Percentiles rank a stretch among this genome's conserved stretches.
phyloP scores from a whole-genome alignment of 2,113 vertebrate genomes.

The Cyphomyrus plagiostoma region DNA sequence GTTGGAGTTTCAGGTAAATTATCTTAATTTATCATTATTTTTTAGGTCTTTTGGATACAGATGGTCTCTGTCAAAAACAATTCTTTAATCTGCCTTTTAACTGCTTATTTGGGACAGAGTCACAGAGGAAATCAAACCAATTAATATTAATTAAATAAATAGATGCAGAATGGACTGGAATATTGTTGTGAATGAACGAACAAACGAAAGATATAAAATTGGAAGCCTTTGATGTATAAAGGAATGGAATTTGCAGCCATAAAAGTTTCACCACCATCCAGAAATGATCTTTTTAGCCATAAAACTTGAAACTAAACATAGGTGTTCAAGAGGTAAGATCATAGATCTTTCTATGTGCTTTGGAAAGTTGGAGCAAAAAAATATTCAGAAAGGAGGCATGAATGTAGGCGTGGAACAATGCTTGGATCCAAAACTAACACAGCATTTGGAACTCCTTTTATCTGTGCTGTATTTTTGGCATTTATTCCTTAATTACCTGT shows the following conservation, averaged over 20 bases:
- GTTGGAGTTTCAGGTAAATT: conserved; percentile 93
- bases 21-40: neutral
- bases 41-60: neutral
- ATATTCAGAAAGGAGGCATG: neutral
- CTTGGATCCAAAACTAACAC: neutral
- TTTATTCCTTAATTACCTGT: neutral
- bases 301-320: neutral
- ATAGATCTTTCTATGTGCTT: neutral
- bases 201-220: neutral
- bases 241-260: neutral
- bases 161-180: neutral
- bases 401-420: neutral
- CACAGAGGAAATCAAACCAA: neutral
- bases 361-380: neutral
- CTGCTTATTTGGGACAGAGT: neutral
- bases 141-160: neutral
- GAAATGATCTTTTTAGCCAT: neutral
- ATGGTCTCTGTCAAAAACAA: neutral
- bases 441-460: conserved; percentile 4
- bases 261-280: neutral
- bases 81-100: neutral
- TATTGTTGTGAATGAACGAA: neutral
- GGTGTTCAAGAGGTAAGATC: neutral
- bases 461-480: neutral
- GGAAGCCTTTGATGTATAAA: neutral